Conservation (phyloP, 2,888 invertebrate genomes). For the Ormia ochracea region DNA sequence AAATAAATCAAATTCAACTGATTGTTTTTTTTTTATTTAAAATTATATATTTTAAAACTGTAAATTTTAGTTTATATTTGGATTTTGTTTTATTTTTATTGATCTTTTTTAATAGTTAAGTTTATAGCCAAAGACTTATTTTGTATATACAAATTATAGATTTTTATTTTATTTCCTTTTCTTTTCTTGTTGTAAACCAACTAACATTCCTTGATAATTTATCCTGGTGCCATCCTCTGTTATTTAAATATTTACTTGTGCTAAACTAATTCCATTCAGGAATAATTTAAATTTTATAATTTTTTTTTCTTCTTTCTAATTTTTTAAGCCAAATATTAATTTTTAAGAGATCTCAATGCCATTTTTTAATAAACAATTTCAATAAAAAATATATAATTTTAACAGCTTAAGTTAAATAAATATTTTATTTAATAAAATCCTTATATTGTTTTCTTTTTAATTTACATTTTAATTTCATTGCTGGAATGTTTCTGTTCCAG, state of each 20-base stretch:
- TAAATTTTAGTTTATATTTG: neutral
- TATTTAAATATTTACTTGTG: conserved; percentile 6
- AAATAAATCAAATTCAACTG: neutral
- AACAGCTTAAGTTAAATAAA: conserved; percentile 33
- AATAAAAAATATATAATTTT: conserved; percentile 4
- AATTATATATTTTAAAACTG: neutral
- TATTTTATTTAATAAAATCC: neutral
- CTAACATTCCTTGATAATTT: conserved; percentile 57
- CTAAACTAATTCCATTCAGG: conserved; percentile 29
- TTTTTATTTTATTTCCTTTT: neutral
- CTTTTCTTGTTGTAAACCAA: conserved; percentile 26
- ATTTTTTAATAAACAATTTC: conserved; percentile 17
- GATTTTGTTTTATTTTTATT: neutral
- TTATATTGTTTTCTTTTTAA: neutral
- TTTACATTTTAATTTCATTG: neutral
- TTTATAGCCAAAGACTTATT: conserved; percentile 34
- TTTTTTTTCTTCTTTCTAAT: conserved; percentile 4
- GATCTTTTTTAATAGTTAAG: conserved; percentile 8
- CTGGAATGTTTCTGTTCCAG: neutral
- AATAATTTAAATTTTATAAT: conserved; percentile 13
- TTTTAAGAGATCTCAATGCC: conserved; percentile 58
- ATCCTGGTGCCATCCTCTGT: conserved; percentile 58
- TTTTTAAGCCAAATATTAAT: conserved; percentile 56
- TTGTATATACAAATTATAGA: neutral
- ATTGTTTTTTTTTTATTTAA: neutral